These are phyloP conservation scores for Aurelia sp. DNA, from an alignment of 30 jellyfish, hydroid and myxozoan species.

Conservation along the genomic window DNA sequence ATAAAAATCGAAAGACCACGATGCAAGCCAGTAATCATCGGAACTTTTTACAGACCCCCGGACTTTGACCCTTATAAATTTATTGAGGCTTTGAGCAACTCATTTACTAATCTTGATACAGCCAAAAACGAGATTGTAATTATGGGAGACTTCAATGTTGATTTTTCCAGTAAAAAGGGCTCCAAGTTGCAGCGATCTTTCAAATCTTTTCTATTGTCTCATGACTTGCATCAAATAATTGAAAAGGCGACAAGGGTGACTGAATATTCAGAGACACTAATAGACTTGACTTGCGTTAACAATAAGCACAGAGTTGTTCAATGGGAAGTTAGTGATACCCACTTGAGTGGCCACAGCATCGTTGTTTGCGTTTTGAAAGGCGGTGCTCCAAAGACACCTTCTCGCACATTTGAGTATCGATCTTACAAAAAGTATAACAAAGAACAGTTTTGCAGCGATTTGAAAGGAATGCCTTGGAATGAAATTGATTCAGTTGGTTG, in stretches of 20 bases:
- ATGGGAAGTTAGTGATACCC: conserved; percentile 64
- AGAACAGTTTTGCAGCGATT: conserved; percentile 68
- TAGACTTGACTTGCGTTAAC: conserved; percentile 57
- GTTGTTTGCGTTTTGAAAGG: conserved; percentile 75
- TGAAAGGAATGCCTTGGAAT: conserved; percentile 71
- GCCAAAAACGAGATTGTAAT: conserved; percentile 5
- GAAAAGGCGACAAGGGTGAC: conserved; percentile 77
- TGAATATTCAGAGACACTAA: conserved; percentile 56
- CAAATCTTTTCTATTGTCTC: conserved; percentile 59
- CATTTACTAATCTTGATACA: no score
- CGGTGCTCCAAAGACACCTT: conserved; percentile 74
- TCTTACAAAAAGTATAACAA: conserved; percentile 67
- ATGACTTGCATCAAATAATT: conserved; percentile 54
- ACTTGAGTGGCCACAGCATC: conserved; percentile 76
- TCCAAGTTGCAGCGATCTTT: conserved; percentile 77
- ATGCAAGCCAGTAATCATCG: conserved; percentile 66
- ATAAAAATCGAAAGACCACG: conserved; percentile 61
- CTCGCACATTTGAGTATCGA: conserved; percentile 62
- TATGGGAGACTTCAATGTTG: conserved; percentile 71
- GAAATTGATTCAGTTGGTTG: conserved; percentile 66
- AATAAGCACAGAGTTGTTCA: conserved; percentile 73
- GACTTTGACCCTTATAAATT: no score
- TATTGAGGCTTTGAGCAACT: no score
- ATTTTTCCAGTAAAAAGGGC: conserved; percentile 61
- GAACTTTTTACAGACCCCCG: conserved; percentile 20